Conservation (phyloP, 2,113 vertebrate genomes). For the Boleophthalmus pectinirostris region DNA sequence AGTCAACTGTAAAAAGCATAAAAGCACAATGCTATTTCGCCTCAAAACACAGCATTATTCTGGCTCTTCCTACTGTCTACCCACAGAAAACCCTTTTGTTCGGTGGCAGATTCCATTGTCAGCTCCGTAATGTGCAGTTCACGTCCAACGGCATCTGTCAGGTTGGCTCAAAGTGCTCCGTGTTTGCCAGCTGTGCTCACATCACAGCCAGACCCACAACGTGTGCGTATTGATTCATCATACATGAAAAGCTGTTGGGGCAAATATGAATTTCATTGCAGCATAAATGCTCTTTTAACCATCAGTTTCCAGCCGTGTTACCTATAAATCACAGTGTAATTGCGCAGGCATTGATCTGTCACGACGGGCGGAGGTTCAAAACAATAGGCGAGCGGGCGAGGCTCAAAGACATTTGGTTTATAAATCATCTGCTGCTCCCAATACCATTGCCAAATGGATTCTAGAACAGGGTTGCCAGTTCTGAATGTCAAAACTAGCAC, state of each 20-base stretch:
- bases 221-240: conserved; percentile 40
- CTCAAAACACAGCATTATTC: not conserved
- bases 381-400: conserved; percentile 14
- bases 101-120: conserved; percentile 18
- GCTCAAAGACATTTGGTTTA: conserved; percentile 3
- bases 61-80: not conserved
- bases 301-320: conserved; percentile 29
- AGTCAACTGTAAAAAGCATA: not conserved
- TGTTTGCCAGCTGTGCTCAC: conserved; percentile 53
- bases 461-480: not conserved
- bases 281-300: conserved; percentile 43
- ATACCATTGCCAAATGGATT: not conserved
- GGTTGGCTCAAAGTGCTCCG: conserved; percentile 35
- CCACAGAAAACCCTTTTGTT: conserved; percentile 8
- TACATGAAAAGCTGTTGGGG: conserved; percentile 6
- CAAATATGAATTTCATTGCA: conserved; percentile 20
- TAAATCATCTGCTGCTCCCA: conserved; percentile 21
- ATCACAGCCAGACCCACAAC: conserved; percentile 24
- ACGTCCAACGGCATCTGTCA: conserved; percentile 54
- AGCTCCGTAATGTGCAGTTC: conserved; percentile 39
- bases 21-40: not conserved
- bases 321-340: conserved; percentile 19
- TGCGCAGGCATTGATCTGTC: conserved; percentile 27
- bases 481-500: not conserved
- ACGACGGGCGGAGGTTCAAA: conserved; percentile 17